Evolutionary conservation across 1,140 invertebrate genomes (phyloP).

Genomic region (Drosophila serrata): DNA sequence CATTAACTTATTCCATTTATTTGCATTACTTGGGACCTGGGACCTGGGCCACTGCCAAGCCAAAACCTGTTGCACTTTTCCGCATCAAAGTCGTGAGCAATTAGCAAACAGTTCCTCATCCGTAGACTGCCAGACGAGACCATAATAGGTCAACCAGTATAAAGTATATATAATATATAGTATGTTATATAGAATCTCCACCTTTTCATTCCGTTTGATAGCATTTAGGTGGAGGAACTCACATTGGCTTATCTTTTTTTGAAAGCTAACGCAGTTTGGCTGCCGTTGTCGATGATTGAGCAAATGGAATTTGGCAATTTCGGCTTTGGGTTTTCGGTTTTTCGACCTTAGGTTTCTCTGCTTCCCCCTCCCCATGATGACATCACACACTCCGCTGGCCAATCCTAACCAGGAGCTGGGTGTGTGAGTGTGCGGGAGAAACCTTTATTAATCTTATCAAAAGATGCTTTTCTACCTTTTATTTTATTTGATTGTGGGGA

Average conservation of each 20-base stretch:
- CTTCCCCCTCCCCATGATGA: conserved; percentile 41
- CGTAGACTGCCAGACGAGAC: conserved; percentile 25
- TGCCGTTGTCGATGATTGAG: conserved; percentile 48
- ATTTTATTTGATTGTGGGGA: conserved; percentile 42
- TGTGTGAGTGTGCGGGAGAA: conserved; percentile 14
- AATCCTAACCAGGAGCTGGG: conserved; percentile 32
- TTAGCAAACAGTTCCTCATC: conserved; percentile 67
- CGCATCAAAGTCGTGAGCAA: conserved; percentile 72
- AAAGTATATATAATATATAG: conserved; percentile 4
- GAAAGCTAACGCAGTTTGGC: conserved; percentile 50
- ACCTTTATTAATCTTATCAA: conserved; percentile 81
- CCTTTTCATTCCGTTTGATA: conserved; percentile 14
- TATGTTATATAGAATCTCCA: conserved; percentile 13
- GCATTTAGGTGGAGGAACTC: conserved; percentile 46
- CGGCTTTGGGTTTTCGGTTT: conserved; percentile 33
- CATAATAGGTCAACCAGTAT: conserved; percentile 62
- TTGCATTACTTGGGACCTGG: conserved; percentile 16
- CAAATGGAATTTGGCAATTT: conserved; percentile 62
- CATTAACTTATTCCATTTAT: conserved; percentile 40
- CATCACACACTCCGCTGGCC: conserved; percentile 57
- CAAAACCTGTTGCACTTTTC: conserved; percentile 78
- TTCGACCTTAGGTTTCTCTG: conserved; percentile 18
- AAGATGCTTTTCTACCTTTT: conserved; percentile 63
- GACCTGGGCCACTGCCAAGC: neutral
- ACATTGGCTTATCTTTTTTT: conserved; percentile 60